Base-by-base conservation (phyloP, 2,888 invertebrate genomes). In the Limenitis arthemis region DNA sequence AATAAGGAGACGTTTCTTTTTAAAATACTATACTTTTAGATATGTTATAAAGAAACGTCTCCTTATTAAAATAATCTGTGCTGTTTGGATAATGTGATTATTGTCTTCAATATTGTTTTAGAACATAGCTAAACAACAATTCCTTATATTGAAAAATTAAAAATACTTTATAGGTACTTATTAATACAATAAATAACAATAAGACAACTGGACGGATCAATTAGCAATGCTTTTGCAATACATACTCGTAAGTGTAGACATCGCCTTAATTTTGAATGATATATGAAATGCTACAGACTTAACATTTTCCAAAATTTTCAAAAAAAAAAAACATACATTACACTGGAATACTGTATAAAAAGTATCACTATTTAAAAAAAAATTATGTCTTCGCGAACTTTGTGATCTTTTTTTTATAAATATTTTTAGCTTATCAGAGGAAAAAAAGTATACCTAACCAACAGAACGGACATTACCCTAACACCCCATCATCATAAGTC, bases 151-250 rank as follows among this genome's bases (percentile, higher is more conserved):
- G 48, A 49, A 54, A 47, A 55, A 44, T 46, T 55, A 61, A 56
- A 62, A 54, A 42, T 63, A 53, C 44, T 58, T 56, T 64, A 66
- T 47, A 49, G 58, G 62, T 58, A 55, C 59, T 64, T 66, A 59
- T 46, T 37, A 36, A 72, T 82, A 82, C 55, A 84, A 85, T 85
- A 85, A 85, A 84, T 85, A 83, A 81, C 72, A 77, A 72, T 78
- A 78, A 77, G 74, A 67, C 75, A 70, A 64, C 57, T 79, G 85
- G 85, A 85, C 85, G 85, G 83, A 79, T 67, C 62, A 63, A 67
- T 61, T 70, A 69, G 66, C 60, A 49, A 54, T 54, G 53, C 20
- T 20, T 20, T 20, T 20, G 20, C 4, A 20, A 20, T 20, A 37
- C n/a, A 11, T 37, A 36, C 11, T 46, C 30, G 44, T 37, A 9